phyloP scores from a whole-genome alignment of 2,113 vertebrate species.

The Candoia aspera region DNA sequence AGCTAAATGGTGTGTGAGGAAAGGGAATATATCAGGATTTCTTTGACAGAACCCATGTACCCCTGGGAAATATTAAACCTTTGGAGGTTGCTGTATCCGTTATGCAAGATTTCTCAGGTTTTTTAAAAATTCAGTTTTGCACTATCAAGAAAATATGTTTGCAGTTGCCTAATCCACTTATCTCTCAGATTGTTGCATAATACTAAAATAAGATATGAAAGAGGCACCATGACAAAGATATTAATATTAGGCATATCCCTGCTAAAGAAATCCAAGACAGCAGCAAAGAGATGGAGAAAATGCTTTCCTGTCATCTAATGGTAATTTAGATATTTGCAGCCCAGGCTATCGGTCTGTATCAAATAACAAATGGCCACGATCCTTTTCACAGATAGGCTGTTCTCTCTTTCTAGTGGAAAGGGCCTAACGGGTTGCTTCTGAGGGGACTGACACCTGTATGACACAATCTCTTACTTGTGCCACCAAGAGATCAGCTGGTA shows the following conservation, averaged over 20 bases:
- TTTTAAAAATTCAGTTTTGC: not conserved
- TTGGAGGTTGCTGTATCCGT: not conserved
- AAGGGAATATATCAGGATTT: not conserved
- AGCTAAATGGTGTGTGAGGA: not conserved
- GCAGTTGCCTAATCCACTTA: not conserved
- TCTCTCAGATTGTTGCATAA: not conserved
- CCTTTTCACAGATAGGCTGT: not conserved
- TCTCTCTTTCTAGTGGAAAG: not conserved
- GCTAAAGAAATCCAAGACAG: not conserved
- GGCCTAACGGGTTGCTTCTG: not conserved
- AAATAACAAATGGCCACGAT: not conserved
- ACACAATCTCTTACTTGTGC: not conserved
- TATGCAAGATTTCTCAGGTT: not conserved
- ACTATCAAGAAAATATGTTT: not conserved
- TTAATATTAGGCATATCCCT: not conserved
- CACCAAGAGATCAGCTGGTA: not conserved
- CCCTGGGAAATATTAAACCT: not conserved
- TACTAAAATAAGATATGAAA: not conserved
- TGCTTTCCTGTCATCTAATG: not conserved
- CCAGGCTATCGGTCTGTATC: not conserved
- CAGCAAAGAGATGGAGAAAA: not conserved
- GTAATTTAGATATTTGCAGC: not conserved
- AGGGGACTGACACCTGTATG: not conserved
- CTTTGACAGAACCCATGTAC: not conserved
- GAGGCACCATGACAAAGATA: not conserved